Evolutionary conservation across 2,888 invertebrate genomes (phyloP).

Genomic region (Pyralis farinalis): DNA sequence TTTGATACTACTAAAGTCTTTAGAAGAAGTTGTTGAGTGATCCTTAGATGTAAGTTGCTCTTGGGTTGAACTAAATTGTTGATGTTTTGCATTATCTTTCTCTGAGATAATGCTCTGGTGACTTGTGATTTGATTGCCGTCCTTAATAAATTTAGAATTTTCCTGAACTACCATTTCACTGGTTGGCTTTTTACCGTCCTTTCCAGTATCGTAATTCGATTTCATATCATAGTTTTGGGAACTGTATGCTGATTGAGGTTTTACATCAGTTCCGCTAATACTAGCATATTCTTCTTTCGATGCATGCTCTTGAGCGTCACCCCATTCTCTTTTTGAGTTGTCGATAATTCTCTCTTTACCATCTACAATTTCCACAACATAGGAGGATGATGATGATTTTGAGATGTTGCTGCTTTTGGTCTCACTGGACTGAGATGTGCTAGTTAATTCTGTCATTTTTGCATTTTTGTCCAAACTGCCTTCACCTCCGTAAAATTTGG

Average conservation of each 20-base stretch:
- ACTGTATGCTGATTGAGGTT: slow-evolving; percentile 76
- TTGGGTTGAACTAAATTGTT: slow-evolving; percentile 49
- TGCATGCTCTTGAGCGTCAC: slow-evolving; percentile 66
- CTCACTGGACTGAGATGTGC: slow-evolving; percentile 69
- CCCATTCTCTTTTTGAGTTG: slow-evolving; percentile 81
- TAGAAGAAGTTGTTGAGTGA: slow-evolving; percentile 22
- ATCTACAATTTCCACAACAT: slow-evolving; percentile 84
- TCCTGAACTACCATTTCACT: slow-evolving; percentile 59
- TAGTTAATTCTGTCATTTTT: slow-evolving; percentile 55
- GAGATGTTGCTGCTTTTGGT: slow-evolving; percentile 76
- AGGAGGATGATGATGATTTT: slow-evolving; percentile 83
- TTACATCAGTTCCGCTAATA: slow-evolving; percentile 79
- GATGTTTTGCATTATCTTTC: slow-evolving; percentile 60
- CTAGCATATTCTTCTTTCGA: slow-evolving; percentile 77
- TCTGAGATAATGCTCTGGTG: slow-evolving; percentile 62
- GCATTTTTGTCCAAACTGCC: slow-evolving; percentile 52
- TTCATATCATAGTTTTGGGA: slow-evolving; percentile 76
- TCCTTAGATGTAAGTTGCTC: slow-evolving; percentile 40
- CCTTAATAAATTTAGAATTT: slow-evolving; percentile 64
- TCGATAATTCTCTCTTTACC: slow-evolving; percentile 83
- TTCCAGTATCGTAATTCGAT: slow-evolving; percentile 78
- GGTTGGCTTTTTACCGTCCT: slow-evolving; percentile 69
- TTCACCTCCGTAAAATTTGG: slow-evolving; percentile 65
- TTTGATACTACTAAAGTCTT: slow-evolving; percentile 20
- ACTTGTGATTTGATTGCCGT: slow-evolving; percentile 59